Evolutionary conservation across 2,797 vertebrate genomes (phyloP).

Genomic region (Ceyx erithaca): DNA sequence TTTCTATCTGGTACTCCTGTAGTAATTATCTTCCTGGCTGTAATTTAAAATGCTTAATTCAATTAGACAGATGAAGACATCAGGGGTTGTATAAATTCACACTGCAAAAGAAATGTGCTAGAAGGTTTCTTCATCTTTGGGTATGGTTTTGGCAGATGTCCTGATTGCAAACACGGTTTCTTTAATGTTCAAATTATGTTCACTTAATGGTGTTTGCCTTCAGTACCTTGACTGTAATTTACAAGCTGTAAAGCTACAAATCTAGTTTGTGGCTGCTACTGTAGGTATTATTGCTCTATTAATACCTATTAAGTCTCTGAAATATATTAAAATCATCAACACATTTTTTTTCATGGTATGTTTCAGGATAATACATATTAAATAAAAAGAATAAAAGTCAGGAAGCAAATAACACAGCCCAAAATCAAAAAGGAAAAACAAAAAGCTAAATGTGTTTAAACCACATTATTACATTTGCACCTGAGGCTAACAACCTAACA

Average conservation of each 20-base stretch:
- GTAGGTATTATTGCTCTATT: conserved; percentile 45
- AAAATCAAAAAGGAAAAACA: background rate
- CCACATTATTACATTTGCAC: background rate
- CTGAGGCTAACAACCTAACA: background rate
- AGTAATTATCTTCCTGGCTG: conserved; percentile 3
- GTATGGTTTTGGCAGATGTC: conserved; percentile 26
- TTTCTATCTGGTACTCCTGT: background rate
- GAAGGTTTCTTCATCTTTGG: background rate
- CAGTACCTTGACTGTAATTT: conserved; percentile 25
- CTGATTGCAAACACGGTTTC: conserved; percentile 34
- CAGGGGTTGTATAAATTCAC: background rate
- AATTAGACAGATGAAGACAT: conserved; percentile 6
- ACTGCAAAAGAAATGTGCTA: background rate
- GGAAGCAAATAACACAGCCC: background rate
- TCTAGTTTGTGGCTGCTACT: conserved; percentile 12
- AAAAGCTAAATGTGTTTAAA: background rate
- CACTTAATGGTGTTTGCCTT: conserved; percentile 46
- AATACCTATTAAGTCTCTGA: conserved; percentile 53
- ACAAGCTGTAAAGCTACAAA: conserved; percentile 27
- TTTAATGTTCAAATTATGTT: conserved; percentile 48
- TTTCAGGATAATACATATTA: conserved; percentile 35
- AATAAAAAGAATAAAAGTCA: conserved; percentile 17
- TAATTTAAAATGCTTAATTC: conserved; percentile 24
- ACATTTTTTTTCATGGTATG: conserved; percentile 14
- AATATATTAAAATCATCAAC: conserved; percentile 42